Conservation (phyloP, 2,888 invertebrate species). For the Poecilus cupreus region DNA sequence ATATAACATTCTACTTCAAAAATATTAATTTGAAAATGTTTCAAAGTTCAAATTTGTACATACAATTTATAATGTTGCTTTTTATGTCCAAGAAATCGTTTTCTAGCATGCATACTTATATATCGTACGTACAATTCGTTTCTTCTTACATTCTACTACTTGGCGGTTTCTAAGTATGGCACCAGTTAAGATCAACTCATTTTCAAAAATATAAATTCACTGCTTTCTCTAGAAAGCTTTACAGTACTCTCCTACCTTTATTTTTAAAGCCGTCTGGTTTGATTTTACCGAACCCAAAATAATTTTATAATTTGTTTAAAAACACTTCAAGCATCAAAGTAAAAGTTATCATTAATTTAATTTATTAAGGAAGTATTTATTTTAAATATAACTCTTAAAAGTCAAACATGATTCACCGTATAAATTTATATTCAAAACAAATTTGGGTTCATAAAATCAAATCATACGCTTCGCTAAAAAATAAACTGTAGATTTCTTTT, state of each 20-base stretch:
- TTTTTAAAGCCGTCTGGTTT: not conserved
- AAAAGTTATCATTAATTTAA: not conserved
- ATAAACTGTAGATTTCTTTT: slow-evolving; percentile 48
- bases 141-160: not conserved
- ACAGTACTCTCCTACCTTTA: not conserved
- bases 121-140: slow-evolving; percentile 1
- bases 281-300: not conserved
- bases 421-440: not conserved
- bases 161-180: slow-evolving; percentile 41
- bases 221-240: slow-evolving; percentile 38
- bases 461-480: not conserved
- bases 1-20: slow-evolving; percentile 49
- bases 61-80: slow-evolving; percentile 44
- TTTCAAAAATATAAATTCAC: slow-evolving; percentile 29
- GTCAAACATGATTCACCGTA: not conserved
- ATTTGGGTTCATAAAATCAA: slow-evolving; percentile 10
- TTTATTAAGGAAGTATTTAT: not conserved
- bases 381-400: not conserved
- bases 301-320: not conserved
- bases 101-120: slow-evolving; percentile 10
- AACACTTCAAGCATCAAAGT: not conserved
- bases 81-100: slow-evolving; percentile 48
- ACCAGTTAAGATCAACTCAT: slow-evolving; percentile 38
- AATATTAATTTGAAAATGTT: slow-evolving; percentile 50
- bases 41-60: slow-evolving; percentile 43